Evolutionary conservation across 2,888 invertebrate species (phyloP), one percentile per base, ranked within the genome.

Genomic region (Aleiodes alternator): DNA sequence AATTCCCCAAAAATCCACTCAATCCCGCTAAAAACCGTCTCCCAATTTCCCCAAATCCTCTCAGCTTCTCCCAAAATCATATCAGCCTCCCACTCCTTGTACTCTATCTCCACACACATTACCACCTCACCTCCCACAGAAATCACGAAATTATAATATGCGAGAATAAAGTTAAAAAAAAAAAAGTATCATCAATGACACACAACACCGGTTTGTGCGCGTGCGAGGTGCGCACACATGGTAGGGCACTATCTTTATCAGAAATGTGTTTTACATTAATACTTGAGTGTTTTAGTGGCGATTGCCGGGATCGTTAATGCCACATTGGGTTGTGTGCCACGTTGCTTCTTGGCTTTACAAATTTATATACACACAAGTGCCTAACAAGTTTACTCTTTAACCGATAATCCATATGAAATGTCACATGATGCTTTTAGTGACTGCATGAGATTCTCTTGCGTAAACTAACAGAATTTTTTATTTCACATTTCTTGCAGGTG

Each of bases 181-280:
- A 56, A 57, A 66, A 43, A 51, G 66, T n/a, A 51, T 53, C 50
- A 72, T 9, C 56, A 73, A 56, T 43, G 55, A 73, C 53, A 68
- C 23, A 23, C 1, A 1, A 23, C 23, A 1, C 43, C 66, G 56
- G 48, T 70, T 59, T 57, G 70, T 29, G 57, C 70, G 68, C 34
- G 68, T 53, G 68, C 69, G 31, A 14, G 9, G 64, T 31, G 74
- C 70, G 70, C 51, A 50, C 51, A 50, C 70, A 53, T 69, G 80
- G 79, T 80, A 82, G 83, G 84, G 84, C 6, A 34, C 84, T 89
- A 89, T 88, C 88, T 88, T 87, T 89, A 89, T 89, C 88, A 85
- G 87, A 85, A 76, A 87, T 88, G 87, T 88, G 87, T 88, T 89
- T 88, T 88, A 89, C 89, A 89, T 88, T 88, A 88, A 88, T 88